Conservation (phyloP, 23 tunicate genomes). For the Phallusia fumigata region DNA sequence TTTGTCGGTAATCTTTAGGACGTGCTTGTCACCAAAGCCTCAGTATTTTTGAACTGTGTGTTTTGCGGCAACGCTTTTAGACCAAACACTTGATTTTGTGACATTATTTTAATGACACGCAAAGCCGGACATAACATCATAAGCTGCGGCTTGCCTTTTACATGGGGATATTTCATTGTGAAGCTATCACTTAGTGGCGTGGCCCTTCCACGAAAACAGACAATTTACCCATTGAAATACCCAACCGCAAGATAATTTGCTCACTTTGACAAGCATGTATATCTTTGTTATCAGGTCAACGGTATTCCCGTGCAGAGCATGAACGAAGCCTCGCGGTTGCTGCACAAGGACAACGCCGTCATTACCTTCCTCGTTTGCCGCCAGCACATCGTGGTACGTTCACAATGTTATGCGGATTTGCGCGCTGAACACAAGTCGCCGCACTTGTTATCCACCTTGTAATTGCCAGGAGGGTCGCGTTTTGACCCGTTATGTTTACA, state of each 20-base stretch:
- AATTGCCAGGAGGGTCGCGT: not conserved
- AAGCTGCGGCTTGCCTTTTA: not conserved
- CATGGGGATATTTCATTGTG: not conserved
- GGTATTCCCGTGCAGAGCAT: constrained; percentile 28
- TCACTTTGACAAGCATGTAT: not conserved
- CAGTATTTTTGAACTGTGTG: too few relatives aligned
- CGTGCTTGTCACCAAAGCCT: too few relatives aligned
- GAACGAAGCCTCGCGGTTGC: constrained; percentile 33
- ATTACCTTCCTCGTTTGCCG: constrained; percentile 49
- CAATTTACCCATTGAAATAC: not conserved
- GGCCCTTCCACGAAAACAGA: not conserved
- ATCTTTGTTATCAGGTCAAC: constrained; percentile 39
- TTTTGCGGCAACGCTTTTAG: too few relatives aligned
- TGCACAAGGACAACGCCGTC: constrained; percentile 23
- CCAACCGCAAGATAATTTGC: too few relatives aligned
- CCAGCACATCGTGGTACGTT: constrained; percentile 36
- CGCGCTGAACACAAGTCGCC: not conserved
- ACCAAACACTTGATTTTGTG: not conserved
- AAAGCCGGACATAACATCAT: too few relatives aligned
- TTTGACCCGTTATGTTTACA: not conserved
- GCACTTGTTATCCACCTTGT: not conserved
- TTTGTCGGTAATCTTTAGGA: not conserved
- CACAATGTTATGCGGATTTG: not conserved
- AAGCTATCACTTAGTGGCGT: not conserved
- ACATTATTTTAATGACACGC: not conserved